Percentiles rank a stretch among this genome's conserved stretches.
phyloP scores from a whole-genome alignment of 1,140 invertebrate species.

The Sinella curviseta region DNA sequence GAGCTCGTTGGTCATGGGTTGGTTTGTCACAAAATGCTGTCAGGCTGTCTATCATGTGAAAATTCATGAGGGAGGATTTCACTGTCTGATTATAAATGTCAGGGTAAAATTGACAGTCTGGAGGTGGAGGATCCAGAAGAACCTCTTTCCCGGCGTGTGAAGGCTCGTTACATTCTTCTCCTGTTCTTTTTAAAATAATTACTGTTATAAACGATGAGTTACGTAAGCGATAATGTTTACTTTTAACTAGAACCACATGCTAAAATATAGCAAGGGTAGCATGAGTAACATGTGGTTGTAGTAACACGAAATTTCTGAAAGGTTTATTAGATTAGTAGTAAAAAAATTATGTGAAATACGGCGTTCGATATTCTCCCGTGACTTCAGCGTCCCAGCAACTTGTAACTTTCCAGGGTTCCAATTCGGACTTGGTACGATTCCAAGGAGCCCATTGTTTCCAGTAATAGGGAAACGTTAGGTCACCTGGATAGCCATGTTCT shows the following conservation, averaged over 20 bases:
- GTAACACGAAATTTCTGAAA: too few species aligned
- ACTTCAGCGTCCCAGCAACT: slow-evolving; percentile 18
- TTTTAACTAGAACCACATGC: not conserved
- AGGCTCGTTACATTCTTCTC: not conserved
- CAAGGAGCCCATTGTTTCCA: slow-evolving; percentile 3
- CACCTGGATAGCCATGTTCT: slow-evolving; percentile 33
- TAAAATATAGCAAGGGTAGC: too few species aligned
- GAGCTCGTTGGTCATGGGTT: slow-evolving; percentile 54
- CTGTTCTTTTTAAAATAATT: not conserved
- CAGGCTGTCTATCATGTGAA: slow-evolving; percentile 36
- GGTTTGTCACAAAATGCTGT: slow-evolving; percentile 54
- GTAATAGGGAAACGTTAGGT: slow-evolving; percentile 41
- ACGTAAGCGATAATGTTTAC: not conserved
- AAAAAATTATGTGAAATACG: slow-evolving; percentile 26
- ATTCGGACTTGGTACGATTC: not conserved
- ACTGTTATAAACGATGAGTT: not conserved
- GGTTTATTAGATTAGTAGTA: too few species aligned
- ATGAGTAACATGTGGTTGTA: too few species aligned
- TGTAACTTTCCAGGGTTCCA: slow-evolving; percentile 8
- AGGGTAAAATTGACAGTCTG: slow-evolving; percentile 38
- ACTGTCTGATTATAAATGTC: slow-evolving; percentile 26
- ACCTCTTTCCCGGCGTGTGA: too few species aligned
- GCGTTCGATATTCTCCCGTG: slow-evolving; percentile 1
- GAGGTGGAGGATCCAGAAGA: not conserved
- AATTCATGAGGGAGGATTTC: slow-evolving; percentile 40